These are phyloP conservation scores for Drosophila subpulchrella DNA, from an alignment of 1,140 invertebrate species.

Conservation along the genomic window DNA sequence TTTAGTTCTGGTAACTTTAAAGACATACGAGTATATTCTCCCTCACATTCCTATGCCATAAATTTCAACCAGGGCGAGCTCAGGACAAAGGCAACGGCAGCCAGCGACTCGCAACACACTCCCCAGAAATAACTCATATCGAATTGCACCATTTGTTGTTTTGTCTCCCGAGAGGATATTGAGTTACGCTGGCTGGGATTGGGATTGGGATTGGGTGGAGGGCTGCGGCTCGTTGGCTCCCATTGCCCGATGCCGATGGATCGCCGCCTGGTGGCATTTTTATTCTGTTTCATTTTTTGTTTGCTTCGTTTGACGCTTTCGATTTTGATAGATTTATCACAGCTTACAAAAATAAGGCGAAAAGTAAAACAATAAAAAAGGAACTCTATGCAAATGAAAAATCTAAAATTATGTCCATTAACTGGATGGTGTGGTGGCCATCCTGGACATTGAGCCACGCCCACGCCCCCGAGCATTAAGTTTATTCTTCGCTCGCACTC, in stretches of 20 bases:
- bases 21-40: slow-evolving; percentile 30
- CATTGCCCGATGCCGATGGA: slow-evolving; percentile 48
- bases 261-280: slow-evolving; percentile 23
- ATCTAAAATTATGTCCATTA: slow-evolving; percentile 36
- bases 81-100: slow-evolving; percentile 35
- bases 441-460: slow-evolving; percentile 43
- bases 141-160: slow-evolving; percentile 79
- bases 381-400: slow-evolving; percentile 68
- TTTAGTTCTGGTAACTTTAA: slow-evolving; percentile 52
- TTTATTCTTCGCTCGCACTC: slow-evolving; percentile 76
- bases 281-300: slow-evolving; percentile 30
- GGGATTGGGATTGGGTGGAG: slow-evolving; percentile 26
- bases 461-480: slow-evolving; percentile 58
- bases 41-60: slow-evolving; percentile 42
- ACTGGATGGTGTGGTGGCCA: slow-evolving; percentile 55
- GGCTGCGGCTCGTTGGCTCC: slow-evolving; percentile 42
- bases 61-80: slow-evolving; percentile 26
- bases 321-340: slow-evolving; percentile 82
- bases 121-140: slow-evolving; percentile 62
- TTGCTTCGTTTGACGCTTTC: slow-evolving; percentile 68
- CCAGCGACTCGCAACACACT: slow-evolving; percentile 42
- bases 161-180: slow-evolving; percentile 64
- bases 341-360: slow-evolving; percentile 76
- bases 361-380: slow-evolving; percentile 53
- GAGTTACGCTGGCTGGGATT: slow-evolving; percentile 52